Conservation (phyloP, 2,113 vertebrate species). For the Takifugu flavidus region DNA sequence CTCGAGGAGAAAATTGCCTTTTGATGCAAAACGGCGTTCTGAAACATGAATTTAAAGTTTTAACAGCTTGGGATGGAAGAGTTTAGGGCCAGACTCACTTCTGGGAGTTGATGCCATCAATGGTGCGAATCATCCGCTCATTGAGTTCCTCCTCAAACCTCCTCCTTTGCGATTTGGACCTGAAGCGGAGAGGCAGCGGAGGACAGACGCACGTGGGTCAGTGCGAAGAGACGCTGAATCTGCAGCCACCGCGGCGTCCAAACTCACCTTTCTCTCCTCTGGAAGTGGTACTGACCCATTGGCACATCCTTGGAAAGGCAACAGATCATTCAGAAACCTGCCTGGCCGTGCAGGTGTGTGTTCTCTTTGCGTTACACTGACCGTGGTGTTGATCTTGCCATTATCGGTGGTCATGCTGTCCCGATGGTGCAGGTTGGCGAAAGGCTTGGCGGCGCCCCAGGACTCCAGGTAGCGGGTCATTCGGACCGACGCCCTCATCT, state of each 20-base stretch:
- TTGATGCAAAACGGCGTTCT: no score
- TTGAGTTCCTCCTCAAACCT: conserved; percentile 96
- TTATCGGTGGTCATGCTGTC: conserved; percentile 98
- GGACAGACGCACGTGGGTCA: neutral
- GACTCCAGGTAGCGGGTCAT: conserved; percentile 98
- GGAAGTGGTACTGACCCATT: conserved; percentile 92
- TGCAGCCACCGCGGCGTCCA: neutral
- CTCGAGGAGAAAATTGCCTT: no score
- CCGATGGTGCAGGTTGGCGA: conserved; percentile 92
- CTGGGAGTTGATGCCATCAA: conserved; percentile 96
- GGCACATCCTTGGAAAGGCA: conserved; percentile 83
- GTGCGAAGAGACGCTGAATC: neutral
- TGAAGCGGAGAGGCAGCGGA: conserved; percentile 35
- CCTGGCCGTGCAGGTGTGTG: neutral
- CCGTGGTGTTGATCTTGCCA: conserved; percentile 93
- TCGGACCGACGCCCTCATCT: conserved; percentile 94
- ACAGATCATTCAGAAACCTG: neutral
- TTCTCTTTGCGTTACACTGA: conserved; percentile 50
- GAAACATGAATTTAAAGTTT: no score
- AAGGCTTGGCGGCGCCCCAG: conserved; percentile 98
- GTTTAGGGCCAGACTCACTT: conserved; percentile 76
- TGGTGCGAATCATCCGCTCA: conserved; percentile 96
- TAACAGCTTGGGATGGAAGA: no score
- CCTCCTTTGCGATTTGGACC: conserved; percentile 96
- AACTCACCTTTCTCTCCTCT: conserved; percentile 87